These are phyloP conservation scores for Ellobium chinense DNA, from an alignment of 2,888 invertebrate species.

Conservation along the genomic window DNA sequence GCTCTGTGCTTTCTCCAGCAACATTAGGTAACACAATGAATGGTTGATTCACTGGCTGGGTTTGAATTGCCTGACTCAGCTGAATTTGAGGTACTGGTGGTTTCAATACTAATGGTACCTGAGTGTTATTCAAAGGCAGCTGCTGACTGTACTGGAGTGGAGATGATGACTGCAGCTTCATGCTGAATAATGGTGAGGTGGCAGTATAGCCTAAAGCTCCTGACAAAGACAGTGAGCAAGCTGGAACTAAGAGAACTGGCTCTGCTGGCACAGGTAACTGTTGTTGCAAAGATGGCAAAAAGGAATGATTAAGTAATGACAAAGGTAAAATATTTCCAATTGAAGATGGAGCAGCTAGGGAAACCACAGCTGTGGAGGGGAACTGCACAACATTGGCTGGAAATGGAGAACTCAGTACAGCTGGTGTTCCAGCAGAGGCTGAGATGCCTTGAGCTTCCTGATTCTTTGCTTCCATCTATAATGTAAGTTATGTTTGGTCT, in stretches of 20 bases:
- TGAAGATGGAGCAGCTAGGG: not conserved
- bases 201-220: not conserved
- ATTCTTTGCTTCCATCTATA: constrained; percentile 12
- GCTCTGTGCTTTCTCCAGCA: not conserved
- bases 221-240: constrained; percentile 18
- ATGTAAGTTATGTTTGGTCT: too few species aligned
- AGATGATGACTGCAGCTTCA: not conserved
- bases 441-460: not conserved
- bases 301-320: not conserved
- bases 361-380: not conserved
- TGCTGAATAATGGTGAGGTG: not conserved
- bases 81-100: not conserved
- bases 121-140: constrained; percentile 15
- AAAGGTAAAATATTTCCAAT: constrained; percentile 9
- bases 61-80: not conserved
- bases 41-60: not conserved
- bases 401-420: not conserved
- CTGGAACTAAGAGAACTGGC: constrained; percentile 11
- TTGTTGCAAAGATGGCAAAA: constrained; percentile 5
- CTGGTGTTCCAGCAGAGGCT: constrained; percentile 1
- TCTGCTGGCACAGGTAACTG: constrained; percentile 2
- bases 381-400: constrained; percentile 18
- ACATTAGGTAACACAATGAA: constrained; percentile 16
- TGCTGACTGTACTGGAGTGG: not conserved
- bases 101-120: constrained; percentile 20